A percentile compares a stretch with the other conserved stretches of the same genome.
phyloP scores from a whole-genome alignment of 1,140 invertebrate species.

The Epicauta chinensis region DNA sequence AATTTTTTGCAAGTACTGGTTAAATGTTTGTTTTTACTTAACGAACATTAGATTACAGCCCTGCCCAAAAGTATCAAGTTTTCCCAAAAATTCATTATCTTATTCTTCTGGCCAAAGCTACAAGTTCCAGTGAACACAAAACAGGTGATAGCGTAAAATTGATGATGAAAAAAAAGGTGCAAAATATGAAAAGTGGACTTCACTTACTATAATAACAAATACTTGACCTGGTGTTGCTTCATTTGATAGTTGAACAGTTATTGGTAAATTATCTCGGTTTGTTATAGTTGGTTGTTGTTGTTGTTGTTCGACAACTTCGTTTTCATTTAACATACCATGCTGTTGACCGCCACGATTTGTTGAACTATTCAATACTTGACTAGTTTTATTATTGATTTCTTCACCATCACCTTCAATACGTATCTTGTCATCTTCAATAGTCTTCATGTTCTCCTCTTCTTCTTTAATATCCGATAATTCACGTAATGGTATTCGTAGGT shows the following conservation, averaged over 20 bases:
- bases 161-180: conserved; percentile 10
- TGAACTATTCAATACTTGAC: conserved; percentile 9
- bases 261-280: conserved; percentile 1
- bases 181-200: conserved; percentile 15
- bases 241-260: conserved; percentile 21
- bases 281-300: too few species aligned
- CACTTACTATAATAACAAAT: conserved; percentile 44
- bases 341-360: too few species aligned
- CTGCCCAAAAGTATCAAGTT: too few species aligned
- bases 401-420: background rate
- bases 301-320: too few species aligned
- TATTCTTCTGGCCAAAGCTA: too few species aligned
- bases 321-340: too few species aligned
- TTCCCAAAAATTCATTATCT: too few species aligned
- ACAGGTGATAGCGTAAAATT: too few species aligned
- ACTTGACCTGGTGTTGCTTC: conserved; percentile 40
- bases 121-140: too few species aligned
- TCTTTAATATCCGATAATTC: conserved; percentile 26
- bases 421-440: background rate
- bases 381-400: conserved; percentile 1
- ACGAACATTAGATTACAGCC: too few species aligned
- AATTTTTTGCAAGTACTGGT: too few species aligned
- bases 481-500: conserved; percentile 13
- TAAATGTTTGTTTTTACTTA: too few species aligned
- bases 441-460: conserved; percentile 5